Base-by-base conservation (phyloP, 2,888 invertebrate genomes). In the Rhodophaea formosa region DNA sequence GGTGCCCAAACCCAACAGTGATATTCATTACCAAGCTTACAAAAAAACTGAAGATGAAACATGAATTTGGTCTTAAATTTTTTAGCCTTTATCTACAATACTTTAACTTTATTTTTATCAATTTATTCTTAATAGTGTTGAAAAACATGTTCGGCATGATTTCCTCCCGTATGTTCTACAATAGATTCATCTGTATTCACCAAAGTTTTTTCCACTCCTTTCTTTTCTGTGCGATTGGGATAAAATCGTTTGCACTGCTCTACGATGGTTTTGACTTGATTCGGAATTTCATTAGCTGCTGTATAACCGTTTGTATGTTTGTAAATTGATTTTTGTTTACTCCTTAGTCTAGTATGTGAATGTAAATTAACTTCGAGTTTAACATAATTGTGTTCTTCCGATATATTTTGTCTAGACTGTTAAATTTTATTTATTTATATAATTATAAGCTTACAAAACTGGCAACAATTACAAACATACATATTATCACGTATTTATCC, bases 101-200 rank as follows among this genome's bases (percentile, higher is more conserved):
- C n/a, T n/a, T n/a, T n/a, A n/a, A n/a, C n/a, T n/a, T n/a, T n/a
- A n/a, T n/a, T n/a, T n/a, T n/a, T n/a, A n/a, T n/a, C n/a, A n/a
- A 23, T 23, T 23, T 23, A 3, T 23, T 23, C 5, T 23, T 5
- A 23, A 5, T 23, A 23, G 2, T 23, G 5, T 23, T 3, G 5
- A 2, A 23, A 2, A 5, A 23, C 23, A 16, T 7, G 64, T 51
- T 62, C 15, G 61, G 23, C 59, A 10, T n/a, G 59, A 60, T 66
- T 42, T n/a, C 0, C 0, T 0, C 2, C 69, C 61, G 71, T 84
- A 64, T 74, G 67, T 75, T 42, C 51, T 46, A 60, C 49, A 30
- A 77, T 72, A 77, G 75, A 82, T 83, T 84, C 82, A 87, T 88
- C 84, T 84, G 88, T 87, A 87, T 88, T 80, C 88, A 77, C 69